Percentiles rank a stretch among this genome's conserved stretches.
Conservation (phyloP, 2,888 invertebrate genomes). For the Dendrolimus houi region DNA sequence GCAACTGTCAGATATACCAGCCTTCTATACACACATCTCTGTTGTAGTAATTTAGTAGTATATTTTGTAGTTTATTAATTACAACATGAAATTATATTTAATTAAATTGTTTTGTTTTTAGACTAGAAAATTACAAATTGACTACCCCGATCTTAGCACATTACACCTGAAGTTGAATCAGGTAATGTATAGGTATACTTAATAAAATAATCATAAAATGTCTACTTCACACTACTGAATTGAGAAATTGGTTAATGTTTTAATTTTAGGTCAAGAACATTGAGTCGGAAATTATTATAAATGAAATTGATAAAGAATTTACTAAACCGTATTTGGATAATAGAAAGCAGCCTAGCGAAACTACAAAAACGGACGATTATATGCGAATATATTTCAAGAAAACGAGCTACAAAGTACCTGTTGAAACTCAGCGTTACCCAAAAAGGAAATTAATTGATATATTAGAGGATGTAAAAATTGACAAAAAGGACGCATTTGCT, state of each 20-base stretch:
- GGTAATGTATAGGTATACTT: conserved; percentile 24
- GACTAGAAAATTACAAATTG: conserved; percentile 48
- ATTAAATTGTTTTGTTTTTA: conserved; percentile 19
- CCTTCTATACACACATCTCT: no score
- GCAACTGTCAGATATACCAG: no score
- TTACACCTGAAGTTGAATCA: conserved; percentile 39
- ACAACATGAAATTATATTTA: not conserved
- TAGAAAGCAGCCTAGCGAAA: conserved; percentile 11
- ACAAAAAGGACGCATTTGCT: conserved; percentile 33
- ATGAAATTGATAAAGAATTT: not conserved
- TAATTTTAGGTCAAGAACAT: not conserved
- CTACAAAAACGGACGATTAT: conserved; percentile 18
- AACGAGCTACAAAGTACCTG: conserved; percentile 12
- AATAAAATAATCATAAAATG: no score
- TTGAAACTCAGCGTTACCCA: conserved; percentile 27
- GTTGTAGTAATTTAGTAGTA: conserved; percentile 15
- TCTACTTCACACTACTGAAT: no score
- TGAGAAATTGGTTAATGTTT: no score
- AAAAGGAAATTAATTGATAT: conserved; percentile 56
- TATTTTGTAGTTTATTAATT: not conserved
- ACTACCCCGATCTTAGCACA: conserved; percentile 36
- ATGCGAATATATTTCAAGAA: conserved; percentile 34
- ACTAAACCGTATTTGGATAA: not conserved
- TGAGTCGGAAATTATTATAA: not conserved
- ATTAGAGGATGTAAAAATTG: conserved; percentile 46